Percentiles rank a stretch among this genome's conserved stretches.
phyloP scores from a whole-genome alignment of 2,888 invertebrate genomes.

The Lasioglossum morio region DNA sequence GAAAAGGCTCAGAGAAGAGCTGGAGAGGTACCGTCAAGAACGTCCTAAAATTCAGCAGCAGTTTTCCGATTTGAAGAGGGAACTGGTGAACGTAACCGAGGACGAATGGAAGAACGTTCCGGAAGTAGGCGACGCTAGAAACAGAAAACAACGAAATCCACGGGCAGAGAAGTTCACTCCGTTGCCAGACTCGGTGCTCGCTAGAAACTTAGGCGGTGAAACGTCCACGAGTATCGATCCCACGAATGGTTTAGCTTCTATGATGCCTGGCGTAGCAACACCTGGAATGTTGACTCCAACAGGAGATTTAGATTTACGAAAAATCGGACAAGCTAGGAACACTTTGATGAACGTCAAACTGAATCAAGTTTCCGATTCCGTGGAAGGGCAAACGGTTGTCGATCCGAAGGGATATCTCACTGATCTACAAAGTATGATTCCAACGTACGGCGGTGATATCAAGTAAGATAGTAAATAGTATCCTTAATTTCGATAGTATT shows the following conservation, averaged over 20 bases:
- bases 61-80: slow-evolving; percentile 98
- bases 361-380: slow-evolving; percentile 95
- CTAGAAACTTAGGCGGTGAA: slow-evolving; percentile 94
- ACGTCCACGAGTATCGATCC: slow-evolving; percentile 92
- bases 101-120: slow-evolving; percentile 99
- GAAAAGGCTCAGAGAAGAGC: slow-evolving; percentile 94
- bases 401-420: slow-evolving; percentile 99
- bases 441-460: slow-evolving; percentile 98
- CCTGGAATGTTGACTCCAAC: slow-evolving; percentile 94
- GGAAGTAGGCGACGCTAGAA: slow-evolving; percentile 99
- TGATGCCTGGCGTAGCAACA: slow-evolving; percentile 94
- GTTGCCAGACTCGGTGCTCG: slow-evolving; percentile 97
- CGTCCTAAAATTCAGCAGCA: slow-evolving; percentile 99
- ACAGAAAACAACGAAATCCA: slow-evolving; percentile 97
- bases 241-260: slow-evolving; percentile 93
- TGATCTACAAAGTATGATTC: slow-evolving; percentile 99
- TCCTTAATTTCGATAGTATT: not conserved
- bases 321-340: slow-evolving; percentile 99
- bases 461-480: slow-evolving; percentile 86
- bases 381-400: slow-evolving; percentile 99
- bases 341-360: slow-evolving; percentile 99
- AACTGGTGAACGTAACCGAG: slow-evolving; percentile 92
- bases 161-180: slow-evolving; percentile 98
- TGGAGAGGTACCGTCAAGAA: slow-evolving; percentile 99
- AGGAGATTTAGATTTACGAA: slow-evolving; percentile 97